phyloP scores from a whole-genome alignment of 2,797 vertebrate genomes.

The Pantherophis alleghaniensis region DNA sequence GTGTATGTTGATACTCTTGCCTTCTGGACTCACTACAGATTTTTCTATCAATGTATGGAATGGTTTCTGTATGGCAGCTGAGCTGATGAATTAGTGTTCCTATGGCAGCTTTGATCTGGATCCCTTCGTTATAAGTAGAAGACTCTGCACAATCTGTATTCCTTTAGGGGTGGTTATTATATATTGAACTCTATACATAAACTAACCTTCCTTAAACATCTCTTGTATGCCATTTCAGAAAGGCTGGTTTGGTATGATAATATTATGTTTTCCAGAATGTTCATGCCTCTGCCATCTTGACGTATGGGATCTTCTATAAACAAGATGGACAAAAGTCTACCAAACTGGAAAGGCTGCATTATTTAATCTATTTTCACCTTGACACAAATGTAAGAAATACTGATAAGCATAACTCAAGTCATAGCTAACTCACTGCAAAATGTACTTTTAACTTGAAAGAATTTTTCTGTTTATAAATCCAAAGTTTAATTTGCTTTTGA shows the following conservation, averaged over 20 bases:
- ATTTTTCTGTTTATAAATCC: conserved; percentile 27
- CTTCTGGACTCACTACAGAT: not conserved
- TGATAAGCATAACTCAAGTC: conserved; percentile 10
- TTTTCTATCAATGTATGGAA: not conserved
- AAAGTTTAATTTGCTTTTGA: not conserved
- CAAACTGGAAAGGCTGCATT: not conserved
- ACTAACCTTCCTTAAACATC: not conserved
- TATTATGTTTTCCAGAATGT: not conserved
- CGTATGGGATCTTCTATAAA: not conserved
- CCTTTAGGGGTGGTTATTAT: not conserved
- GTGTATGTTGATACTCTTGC: not conserved
- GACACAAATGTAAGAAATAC: not conserved
- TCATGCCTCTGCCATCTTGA: not conserved
- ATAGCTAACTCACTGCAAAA: conserved; percentile 1
- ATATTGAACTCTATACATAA: not conserved
- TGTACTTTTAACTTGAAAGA: conserved; percentile 5
- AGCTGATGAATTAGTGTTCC: not conserved
- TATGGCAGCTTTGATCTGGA: not conserved
- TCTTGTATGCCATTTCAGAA: not conserved
- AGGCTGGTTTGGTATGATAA: not conserved
- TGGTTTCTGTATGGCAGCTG: not conserved
- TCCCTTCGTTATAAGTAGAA: not conserved
- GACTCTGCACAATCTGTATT: not conserved
- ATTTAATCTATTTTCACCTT: not conserved
- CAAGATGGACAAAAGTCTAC: not conserved